phyloP scores from a whole-genome alignment of 2,113 vertebrate genomes.

The Scatophagus argus region DNA sequence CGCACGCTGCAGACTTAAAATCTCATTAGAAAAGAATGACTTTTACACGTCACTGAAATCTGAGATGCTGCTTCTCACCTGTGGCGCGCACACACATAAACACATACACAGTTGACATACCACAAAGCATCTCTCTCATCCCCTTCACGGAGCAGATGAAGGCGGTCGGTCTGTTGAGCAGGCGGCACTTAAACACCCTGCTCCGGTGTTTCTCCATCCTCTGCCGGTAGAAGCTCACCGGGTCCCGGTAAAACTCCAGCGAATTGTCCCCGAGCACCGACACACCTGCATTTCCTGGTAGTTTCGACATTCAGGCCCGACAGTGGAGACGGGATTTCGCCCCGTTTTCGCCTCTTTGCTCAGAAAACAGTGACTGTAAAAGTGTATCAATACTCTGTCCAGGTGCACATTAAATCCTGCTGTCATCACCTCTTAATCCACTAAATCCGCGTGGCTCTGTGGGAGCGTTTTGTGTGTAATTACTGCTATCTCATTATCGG shows the following conservation, averaged over 20 bases:
- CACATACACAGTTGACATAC: slow-evolving; percentile 45
- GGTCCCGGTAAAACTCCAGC: slow-evolving; percentile 80
- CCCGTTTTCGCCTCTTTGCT: not conserved
- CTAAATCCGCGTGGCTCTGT: not conserved
- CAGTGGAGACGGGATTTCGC: not conserved
- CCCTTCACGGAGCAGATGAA: slow-evolving; percentile 76
- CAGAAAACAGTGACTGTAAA: not conserved
- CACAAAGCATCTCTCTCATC: slow-evolving; percentile 74
- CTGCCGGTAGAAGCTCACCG: slow-evolving; percentile 72
- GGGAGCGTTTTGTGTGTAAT: not conserved
- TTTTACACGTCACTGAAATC: too few species aligned
- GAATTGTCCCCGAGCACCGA: slow-evolving; percentile 78
- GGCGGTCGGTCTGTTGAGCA: slow-evolving; percentile 78
- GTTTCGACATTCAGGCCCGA: slow-evolving; percentile 66
- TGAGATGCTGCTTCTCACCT: not conserved
- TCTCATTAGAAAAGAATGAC: too few species aligned
- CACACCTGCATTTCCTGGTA: slow-evolving; percentile 75
- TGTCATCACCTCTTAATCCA: not conserved
- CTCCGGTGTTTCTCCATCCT: slow-evolving; percentile 69
- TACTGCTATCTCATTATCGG: slow-evolving; percentile 10
- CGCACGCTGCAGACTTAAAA: too few species aligned
- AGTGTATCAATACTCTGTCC: not conserved
- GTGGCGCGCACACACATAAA: not conserved
- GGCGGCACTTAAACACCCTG: slow-evolving; percentile 72
- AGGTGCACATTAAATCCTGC: not conserved